These are phyloP conservation scores for Lasioglossum albipes DNA, from an alignment of 1,140 invertebrate genomes.

Conservation along the genomic window DNA sequence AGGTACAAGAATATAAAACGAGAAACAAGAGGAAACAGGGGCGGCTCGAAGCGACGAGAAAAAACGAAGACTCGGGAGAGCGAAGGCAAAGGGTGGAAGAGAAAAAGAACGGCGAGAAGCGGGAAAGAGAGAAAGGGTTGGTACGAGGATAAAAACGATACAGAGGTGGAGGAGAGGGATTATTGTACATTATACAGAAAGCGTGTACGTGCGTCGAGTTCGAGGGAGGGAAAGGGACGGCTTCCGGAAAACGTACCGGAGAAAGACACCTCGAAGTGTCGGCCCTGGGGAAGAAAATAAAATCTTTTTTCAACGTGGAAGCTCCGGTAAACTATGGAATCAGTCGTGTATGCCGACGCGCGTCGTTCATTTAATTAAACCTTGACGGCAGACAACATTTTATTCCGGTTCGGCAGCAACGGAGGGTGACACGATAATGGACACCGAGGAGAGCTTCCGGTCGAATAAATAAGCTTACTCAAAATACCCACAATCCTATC, in stretches of 20 bases:
- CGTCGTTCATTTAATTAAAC: slow-evolving; percentile 59
- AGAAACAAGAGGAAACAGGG: neutral
- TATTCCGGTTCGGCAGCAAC: slow-evolving; percentile 35
- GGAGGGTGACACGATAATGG: slow-evolving; percentile 26
- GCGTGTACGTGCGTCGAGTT: neutral
- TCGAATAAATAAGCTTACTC: slow-evolving; percentile 35
- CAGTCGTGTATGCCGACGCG: slow-evolving; percentile 21
- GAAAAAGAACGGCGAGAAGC: neutral
- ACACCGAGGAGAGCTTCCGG: slow-evolving; percentile 25
- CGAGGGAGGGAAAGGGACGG: neutral
- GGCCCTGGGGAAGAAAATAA: neutral
- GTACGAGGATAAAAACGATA: neutral
- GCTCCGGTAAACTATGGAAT: slow-evolving; percentile 44
- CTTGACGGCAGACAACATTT: slow-evolving; percentile 9
- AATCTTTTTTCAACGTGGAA: slow-evolving; percentile 39
- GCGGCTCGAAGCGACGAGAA: neutral
- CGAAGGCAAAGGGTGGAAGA: neutral
- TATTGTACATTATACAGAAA: slow-evolving; percentile 29
- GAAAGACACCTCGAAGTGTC: slow-evolving; percentile 8
- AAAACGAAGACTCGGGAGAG: neutral
- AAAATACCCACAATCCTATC: no score
- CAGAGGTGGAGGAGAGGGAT: neutral
- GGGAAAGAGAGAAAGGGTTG: neutral
- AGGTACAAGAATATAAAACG: neutral
- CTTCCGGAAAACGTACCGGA: neutral